Evolutionary conservation across 2,113 vertebrate genomes (phyloP).

Genomic region (Athene cunicularia): DNA sequence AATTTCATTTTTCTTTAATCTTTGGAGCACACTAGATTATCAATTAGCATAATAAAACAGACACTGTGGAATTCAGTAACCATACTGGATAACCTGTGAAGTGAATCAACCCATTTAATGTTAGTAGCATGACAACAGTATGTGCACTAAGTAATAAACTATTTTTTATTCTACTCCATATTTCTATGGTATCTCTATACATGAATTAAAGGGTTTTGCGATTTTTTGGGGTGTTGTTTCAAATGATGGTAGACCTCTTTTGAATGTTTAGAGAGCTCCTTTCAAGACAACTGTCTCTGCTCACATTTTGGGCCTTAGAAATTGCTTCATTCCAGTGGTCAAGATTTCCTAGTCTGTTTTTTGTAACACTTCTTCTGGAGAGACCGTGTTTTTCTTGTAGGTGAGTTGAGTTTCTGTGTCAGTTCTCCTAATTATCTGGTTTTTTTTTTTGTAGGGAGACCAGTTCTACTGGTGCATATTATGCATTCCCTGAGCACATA

Average conservation of each 20-base stretch:
- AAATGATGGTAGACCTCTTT: background rate
- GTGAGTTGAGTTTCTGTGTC: background rate
- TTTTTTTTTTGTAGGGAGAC: background rate
- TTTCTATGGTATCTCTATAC: background rate
- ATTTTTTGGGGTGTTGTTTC: fast-evolving
- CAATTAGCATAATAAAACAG: slow-evolving; percentile 80
- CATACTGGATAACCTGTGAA: slow-evolving; percentile 63
- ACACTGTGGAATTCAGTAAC: slow-evolving; percentile 70
- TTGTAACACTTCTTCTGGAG: background rate
- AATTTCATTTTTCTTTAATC: slow-evolving; percentile 83
- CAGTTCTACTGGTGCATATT: background rate
- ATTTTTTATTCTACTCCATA: background rate
- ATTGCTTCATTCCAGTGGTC: background rate
- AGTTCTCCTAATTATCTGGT: background rate
- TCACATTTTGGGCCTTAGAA: background rate
- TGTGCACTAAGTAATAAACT: background rate
- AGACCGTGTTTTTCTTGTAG: background rate
- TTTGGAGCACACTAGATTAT: slow-evolving; percentile 72
- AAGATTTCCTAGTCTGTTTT: background rate
- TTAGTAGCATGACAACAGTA: background rate
- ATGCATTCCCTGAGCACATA: fast-evolving
- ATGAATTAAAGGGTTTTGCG: background rate
- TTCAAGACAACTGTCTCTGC: background rate
- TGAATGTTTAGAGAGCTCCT: background rate
- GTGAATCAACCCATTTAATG: background rate